Conservation (phyloP, 1,140 invertebrate species). For the Heterodera carotae region DNA sequence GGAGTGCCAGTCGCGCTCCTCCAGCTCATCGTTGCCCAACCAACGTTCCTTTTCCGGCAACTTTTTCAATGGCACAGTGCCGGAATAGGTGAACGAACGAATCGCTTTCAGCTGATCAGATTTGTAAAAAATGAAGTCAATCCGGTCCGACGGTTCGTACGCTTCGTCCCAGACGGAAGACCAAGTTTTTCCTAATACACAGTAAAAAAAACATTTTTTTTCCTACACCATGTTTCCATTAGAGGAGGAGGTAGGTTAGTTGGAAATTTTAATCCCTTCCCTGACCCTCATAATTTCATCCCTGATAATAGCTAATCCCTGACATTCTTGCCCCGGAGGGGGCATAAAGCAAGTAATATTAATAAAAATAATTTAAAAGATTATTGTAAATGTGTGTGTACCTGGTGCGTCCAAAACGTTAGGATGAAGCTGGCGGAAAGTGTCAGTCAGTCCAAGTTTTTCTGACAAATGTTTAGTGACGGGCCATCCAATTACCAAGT, state of each 20-base stretch:
- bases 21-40: constrained; percentile 4
- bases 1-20: constrained; percentile 23
- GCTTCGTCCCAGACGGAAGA: constrained; percentile 15
- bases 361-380: no score
- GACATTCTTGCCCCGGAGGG: no score
- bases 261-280: no score
- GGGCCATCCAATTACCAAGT: constrained; percentile 35
- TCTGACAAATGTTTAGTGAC: constrained; percentile 35
- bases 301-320: no score
- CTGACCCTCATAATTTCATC: no score
- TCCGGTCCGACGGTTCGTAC: constrained; percentile 20
- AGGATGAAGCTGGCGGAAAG: constrained; percentile 35
- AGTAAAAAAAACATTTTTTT: no score
- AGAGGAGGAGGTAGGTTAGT: no score
- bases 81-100: constrained; percentile 30
- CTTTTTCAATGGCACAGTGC: constrained; percentile 13
- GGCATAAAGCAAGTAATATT: no score
- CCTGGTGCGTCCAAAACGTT: constrained; percentile 26
- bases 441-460: constrained; percentile 25
- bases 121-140: constrained; percentile 41
- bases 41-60: constrained; percentile 14
- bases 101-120: constrained; percentile 24
- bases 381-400: neutral
- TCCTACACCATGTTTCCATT: no score
- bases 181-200: constrained; percentile 21